Conservation (phyloP, 2,797 vertebrate genomes). For the Oophaga sylvatica region DNA sequence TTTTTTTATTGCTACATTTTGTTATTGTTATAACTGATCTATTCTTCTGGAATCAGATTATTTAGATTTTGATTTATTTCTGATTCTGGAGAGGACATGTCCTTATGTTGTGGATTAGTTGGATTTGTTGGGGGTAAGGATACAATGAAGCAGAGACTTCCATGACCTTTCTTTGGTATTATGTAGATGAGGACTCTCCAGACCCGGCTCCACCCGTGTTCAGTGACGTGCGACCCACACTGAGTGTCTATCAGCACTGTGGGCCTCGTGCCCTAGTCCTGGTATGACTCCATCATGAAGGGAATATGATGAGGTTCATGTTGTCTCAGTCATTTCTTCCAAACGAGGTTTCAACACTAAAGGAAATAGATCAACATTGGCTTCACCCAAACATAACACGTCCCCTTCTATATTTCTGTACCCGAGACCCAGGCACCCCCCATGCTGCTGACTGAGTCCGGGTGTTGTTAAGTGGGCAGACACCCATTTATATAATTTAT, state of each 20-base stretch:
- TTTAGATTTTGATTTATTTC: background rate
- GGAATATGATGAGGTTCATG: background rate
- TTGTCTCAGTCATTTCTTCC: conserved; percentile 7
- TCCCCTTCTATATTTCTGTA: conserved; percentile 1
- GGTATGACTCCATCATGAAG: background rate
- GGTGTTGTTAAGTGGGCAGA: background rate
- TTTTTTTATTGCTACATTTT: background rate
- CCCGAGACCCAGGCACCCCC: background rate
- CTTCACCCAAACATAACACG: conserved; percentile 8
- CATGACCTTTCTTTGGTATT: background rate
- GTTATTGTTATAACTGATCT: background rate
- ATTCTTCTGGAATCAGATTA: background rate
- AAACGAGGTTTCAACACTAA: background rate
- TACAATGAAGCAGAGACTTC: background rate
- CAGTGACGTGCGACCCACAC: background rate
- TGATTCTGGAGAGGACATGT: background rate
- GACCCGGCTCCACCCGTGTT: background rate
- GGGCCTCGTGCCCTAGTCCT: background rate
- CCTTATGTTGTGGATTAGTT: background rate
- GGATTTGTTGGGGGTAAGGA: background rate
- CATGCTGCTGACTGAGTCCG: background rate
- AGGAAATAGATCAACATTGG: conserved; percentile 24
- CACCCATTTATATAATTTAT: conserved; percentile 13
- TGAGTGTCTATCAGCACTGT: background rate
- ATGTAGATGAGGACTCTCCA: background rate